These are phyloP conservation scores for Parnassius mnemosyne DNA, from an alignment of 2,888 invertebrate species.

Conservation along the genomic window DNA sequence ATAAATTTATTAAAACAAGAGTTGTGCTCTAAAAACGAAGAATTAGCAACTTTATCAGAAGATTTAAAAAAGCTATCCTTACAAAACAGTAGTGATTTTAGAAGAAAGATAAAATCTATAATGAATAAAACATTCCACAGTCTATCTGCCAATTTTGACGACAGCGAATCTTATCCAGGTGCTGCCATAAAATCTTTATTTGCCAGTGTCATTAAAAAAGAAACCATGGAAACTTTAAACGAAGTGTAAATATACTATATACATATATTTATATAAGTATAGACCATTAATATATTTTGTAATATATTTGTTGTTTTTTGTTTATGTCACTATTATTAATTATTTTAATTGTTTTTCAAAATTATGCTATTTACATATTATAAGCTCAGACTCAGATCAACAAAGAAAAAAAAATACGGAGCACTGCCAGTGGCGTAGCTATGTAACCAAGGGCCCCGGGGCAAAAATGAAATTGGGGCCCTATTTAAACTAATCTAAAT, in stretches of 20 bases:
- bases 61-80: slow-evolving; percentile 34
- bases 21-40: slow-evolving; percentile 29
- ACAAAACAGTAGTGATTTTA: slow-evolving; percentile 27
- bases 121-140: slow-evolving; percentile 69
- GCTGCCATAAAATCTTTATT: slow-evolving; percentile 53
- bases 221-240: slow-evolving; percentile 54
- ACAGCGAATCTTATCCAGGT: slow-evolving; percentile 50
- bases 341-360: too few species aligned
- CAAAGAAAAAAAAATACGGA: too few species aligned
- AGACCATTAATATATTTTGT: neutral
- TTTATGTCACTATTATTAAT: too few species aligned
- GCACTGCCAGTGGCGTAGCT: too few species aligned
- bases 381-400: too few species aligned
- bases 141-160: slow-evolving; percentile 56
- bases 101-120: slow-evolving; percentile 48
- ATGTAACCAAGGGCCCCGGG: too few species aligned
- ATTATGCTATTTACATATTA: too few species aligned
- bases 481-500: too few species aligned
- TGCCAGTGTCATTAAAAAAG: slow-evolving; percentile 60
- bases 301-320: neutral
- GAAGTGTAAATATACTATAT: slow-evolving; percentile 29
- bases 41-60: slow-evolving; percentile 25
- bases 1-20: slow-evolving; percentile 29
- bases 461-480: too few species aligned
- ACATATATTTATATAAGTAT: neutral